Conservation (phyloP, 2,797 vertebrate genomes). For the Falco biarmicus region DNA sequence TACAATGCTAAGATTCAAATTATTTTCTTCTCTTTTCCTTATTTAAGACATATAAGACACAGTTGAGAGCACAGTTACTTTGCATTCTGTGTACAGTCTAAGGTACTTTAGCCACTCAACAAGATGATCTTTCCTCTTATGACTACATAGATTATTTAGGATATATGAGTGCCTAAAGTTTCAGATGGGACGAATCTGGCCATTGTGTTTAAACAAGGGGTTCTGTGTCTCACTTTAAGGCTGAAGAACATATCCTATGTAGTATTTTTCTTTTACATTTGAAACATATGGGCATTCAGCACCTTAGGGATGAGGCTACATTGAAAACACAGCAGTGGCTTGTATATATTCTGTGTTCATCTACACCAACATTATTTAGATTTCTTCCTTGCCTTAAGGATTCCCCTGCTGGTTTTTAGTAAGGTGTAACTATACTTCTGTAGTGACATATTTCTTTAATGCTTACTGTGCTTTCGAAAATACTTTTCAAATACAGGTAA, state of each 20-base stretch:
- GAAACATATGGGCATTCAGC: background rate
- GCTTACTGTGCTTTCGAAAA: background rate
- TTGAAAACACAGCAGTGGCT: background rate
- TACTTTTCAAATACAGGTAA: background rate
- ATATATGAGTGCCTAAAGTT: background rate
- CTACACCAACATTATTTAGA: accelerated
- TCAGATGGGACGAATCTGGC: background rate
- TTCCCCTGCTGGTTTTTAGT: background rate
- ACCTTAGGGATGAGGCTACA: background rate
- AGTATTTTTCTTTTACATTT: background rate
- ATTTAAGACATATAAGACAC: background rate
- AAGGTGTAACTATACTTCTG: background rate
- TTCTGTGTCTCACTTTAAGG: background rate
- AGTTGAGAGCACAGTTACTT: background rate
- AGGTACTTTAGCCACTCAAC: background rate
- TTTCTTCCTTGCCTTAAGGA: background rate
- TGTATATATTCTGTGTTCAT: background rate
- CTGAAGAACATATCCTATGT: background rate
- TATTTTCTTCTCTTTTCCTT: background rate
- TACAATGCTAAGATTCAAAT: background rate
- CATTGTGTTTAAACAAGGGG: background rate
- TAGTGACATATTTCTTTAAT: background rate
- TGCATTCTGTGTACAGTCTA: background rate
- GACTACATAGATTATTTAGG: background rate
- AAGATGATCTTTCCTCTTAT: background rate